A percentile compares a stretch with the other conserved stretches of the same genome.
Evolutionary conservation across 1,140 invertebrate genomes (phyloP).

Genomic region (Diorhabda sublineata): DNA sequence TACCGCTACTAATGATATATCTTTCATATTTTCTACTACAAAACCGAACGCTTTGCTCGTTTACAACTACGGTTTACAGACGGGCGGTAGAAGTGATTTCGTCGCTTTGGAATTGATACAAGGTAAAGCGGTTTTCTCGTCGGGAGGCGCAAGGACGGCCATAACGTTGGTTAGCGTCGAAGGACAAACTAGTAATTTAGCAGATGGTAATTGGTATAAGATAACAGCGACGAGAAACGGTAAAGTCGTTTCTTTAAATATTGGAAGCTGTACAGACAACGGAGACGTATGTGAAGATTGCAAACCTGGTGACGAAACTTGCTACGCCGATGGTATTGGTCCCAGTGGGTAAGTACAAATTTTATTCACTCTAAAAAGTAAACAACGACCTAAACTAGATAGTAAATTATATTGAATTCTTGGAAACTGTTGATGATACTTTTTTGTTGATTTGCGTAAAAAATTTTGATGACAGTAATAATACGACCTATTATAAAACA

Average conservation of each 20-base stretch:
- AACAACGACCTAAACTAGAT: too few relatives aligned
- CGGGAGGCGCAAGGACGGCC: slow-evolving; percentile 79
- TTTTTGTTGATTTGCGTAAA: too few relatives aligned
- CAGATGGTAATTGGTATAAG: slow-evolving; percentile 87
- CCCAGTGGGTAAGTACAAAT: slow-evolving; percentile 67
- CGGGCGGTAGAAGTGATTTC: slow-evolving; percentile 85
- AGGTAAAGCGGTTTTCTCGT: slow-evolving; percentile 82
- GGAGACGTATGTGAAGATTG: slow-evolving; percentile 84
- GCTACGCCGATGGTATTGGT: slow-evolving; percentile 80
- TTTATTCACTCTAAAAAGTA: too few relatives aligned
- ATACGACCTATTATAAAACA: too few relatives aligned
- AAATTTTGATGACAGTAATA: too few relatives aligned
- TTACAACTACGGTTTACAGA: slow-evolving; percentile 85
- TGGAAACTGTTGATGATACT: too few relatives aligned
- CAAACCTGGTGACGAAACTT: slow-evolving; percentile 69
- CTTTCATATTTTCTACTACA: slow-evolving; percentile 85
- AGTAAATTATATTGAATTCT: too few relatives aligned
- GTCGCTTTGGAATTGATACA: slow-evolving; percentile 83
- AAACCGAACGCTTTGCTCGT: slow-evolving; percentile 80
- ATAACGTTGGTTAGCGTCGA: slow-evolving; percentile 73
- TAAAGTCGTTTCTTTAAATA: slow-evolving; percentile 76
- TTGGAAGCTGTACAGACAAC: slow-evolving; percentile 75
- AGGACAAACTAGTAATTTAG: slow-evolving; percentile 57
- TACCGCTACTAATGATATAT: slow-evolving; percentile 84
- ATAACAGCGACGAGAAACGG: slow-evolving; percentile 87